Conservation (phyloP, 2,888 invertebrate genomes). For the Eueremaeus valkanovi region DNA sequence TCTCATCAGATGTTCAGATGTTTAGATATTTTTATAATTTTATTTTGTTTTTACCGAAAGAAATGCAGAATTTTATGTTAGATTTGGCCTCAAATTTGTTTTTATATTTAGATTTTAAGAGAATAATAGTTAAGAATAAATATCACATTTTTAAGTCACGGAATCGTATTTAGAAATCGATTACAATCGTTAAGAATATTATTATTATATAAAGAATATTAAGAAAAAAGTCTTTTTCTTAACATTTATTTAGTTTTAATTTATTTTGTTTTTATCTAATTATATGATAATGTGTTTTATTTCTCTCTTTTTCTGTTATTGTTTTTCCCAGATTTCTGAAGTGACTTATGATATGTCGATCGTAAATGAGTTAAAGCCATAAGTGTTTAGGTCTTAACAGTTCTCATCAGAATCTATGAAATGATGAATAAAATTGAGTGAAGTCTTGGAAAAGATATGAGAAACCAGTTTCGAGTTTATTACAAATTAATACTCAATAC, state of each 20-base stretch:
- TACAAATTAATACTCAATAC: too few species aligned
- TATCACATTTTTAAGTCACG: not conserved
- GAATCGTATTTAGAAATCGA: not conserved
- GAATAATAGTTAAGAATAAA: not conserved
- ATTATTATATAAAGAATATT: not conserved
- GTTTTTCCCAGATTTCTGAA: not conserved
- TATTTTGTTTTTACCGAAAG: not conserved
- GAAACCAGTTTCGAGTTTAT: too few species aligned
- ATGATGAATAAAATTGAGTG: too few species aligned
- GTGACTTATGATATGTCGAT: conserved; percentile 10
- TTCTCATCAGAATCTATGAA: not conserved
- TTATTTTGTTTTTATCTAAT: not conserved
- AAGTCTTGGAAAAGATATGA: too few species aligned
- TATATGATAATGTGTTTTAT: not conserved
- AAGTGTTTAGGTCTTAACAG: not conserved
- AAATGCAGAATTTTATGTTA: not conserved
- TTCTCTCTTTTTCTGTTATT: not conserved
- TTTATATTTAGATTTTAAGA: not conserved
- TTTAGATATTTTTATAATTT: not conserved
- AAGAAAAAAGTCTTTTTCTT: too few species aligned
- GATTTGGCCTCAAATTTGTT: not conserved
- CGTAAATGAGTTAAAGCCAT: not conserved
- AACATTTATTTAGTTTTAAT: not conserved
- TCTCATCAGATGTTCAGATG: conserved; percentile 13
- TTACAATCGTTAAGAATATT: not conserved